A percentile compares a stretch with the other conserved stretches of the same genome.
phyloP scores from a whole-genome alignment of 1,140 invertebrate species.

The Paraescarpia echinospica region DNA sequence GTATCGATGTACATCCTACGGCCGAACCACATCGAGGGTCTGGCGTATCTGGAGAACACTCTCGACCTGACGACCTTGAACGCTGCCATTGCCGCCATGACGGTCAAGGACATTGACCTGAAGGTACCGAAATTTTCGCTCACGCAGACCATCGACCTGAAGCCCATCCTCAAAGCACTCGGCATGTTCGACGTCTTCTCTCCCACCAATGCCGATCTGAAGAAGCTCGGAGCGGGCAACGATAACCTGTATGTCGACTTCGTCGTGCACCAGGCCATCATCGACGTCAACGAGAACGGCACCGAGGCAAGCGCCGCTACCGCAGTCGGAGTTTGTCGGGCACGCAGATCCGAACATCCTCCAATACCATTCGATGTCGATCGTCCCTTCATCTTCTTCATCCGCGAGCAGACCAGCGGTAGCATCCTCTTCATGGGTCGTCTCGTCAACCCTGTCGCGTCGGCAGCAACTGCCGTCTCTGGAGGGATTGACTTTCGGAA shows the following conservation, averaged over 20 bases:
- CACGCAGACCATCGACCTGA: slow-evolving; percentile 12
- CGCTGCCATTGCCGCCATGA: neutral
- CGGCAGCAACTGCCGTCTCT: neutral
- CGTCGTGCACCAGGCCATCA: slow-evolving; percentile 28
- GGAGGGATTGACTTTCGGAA: neutral
- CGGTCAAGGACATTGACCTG: slow-evolving; percentile 24
- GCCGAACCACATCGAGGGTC: slow-evolving; percentile 42
- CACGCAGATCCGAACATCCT: neutral
- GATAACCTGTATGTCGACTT: slow-evolving; percentile 16
- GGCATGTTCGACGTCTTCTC: slow-evolving; percentile 21
- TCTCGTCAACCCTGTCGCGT: neutral
- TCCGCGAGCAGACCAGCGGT: slow-evolving; percentile 12
- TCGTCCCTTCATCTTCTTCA: slow-evolving; percentile 19
- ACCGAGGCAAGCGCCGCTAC: slow-evolving; percentile 30
- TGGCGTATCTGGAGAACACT: slow-evolving; percentile 40
- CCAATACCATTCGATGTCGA: slow-evolving; percentile 2
- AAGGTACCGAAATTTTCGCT: slow-evolving; percentile 69
- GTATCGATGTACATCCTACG: slow-evolving; percentile 74
- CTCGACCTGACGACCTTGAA: slow-evolving; percentile 33
- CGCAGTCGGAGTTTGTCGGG: slow-evolving; percentile 16
- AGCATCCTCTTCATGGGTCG: slow-evolving; percentile 16
- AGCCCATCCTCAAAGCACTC: neutral
- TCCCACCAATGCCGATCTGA: neutral
- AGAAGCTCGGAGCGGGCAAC: neutral
- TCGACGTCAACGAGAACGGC: slow-evolving; percentile 27